Evolutionary conservation across 2,888 invertebrate species (phyloP), one percentile per base, ranked within the genome.

Genomic region (Anthophora plumipes): DNA sequence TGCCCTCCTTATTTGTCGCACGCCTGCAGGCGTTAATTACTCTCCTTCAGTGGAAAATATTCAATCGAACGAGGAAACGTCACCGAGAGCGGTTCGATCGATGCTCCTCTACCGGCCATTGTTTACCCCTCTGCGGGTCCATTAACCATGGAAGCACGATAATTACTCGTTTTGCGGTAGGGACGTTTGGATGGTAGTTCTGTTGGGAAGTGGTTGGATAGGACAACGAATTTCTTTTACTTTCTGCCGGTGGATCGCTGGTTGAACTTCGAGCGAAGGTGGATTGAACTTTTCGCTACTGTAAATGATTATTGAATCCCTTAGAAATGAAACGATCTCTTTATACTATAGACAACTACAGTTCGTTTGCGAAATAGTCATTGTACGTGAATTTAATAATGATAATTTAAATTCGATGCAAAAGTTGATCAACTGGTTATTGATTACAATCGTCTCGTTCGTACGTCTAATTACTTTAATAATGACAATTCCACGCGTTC

Each of bases 21-120:
- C 46, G 50, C 71, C 63, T 52, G n/a, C 77, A 20, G 63, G 77
- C 72, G 77, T 80, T 77, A 80, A 80, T 80, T 80, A 72, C 77
- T 63, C 70, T 46, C 66, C 63, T 68, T 41, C 41, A 37, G 39
- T 57, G 46, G 67, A 72, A 80, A 78, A 77, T 80, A 73, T 69
- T 73, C 80, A 73, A 73, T 80, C 78, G 64, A 64, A 31, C 77
- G 52, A 48, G 63, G 54, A 48, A 61, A 70, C 37, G 70, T 37
- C 50, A n/a, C 20, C 14, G n/a, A n/a, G n/a, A n/a, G 22, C 41
- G n/a, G 39, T 64, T 76, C 72, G 75, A 72, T 63, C 71, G 63
- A n/a, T 55, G 17, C 64, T 37, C 46, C 31, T 46, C 55, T 37
- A 41, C 54, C 25, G 17, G n/a, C 17, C 74, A 68, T 68, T 68